Percentiles rank a stretch among this genome's conserved stretches.
phyloP scores from a whole-genome alignment of 1,140 invertebrate species.

The Polypedilum pembai region DNA sequence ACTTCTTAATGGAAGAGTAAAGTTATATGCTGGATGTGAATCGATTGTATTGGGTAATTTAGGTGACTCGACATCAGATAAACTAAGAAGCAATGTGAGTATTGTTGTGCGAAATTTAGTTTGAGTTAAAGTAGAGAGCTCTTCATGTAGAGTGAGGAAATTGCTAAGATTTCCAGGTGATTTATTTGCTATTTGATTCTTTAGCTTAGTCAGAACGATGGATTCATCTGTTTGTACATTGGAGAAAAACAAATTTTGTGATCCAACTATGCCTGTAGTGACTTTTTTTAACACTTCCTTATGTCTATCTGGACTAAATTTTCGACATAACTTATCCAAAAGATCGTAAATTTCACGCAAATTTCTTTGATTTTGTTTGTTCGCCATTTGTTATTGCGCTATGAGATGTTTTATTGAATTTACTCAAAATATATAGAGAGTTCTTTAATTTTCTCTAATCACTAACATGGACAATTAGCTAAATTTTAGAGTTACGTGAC shows the following conservation, averaged over 20 bases:
- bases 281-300: constrained; percentile 33
- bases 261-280: constrained; percentile 34
- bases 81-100: background rate
- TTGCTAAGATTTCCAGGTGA: constrained; percentile 29
- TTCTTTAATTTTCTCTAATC: background rate
- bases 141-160: constrained; percentile 33
- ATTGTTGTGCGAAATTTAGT: constrained; percentile 9
- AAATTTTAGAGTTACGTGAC: background rate
- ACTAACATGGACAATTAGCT: background rate
- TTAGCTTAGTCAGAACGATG: constrained; percentile 32
- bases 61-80: background rate
- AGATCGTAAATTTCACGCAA: constrained; percentile 33
- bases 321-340: constrained; percentile 32
- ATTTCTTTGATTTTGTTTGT: constrained; percentile 29
- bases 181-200: constrained; percentile 32
- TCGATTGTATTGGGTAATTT: background rate
- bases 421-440: background rate
- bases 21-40: background rate
- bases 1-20: background rate
- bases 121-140: constrained; percentile 33
- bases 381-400: background rate
- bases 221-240: constrained; percentile 33
- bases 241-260: constrained; percentile 32
- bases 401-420: background rate
- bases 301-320: constrained; percentile 29